A percentile compares a stretch with the other conserved stretches of the same genome.
These are phyloP conservation scores for Dicerorhinus sumatrensis DNA, from an alignment of 2,113 vertebrate genomes.

Conservation along the genomic window DNA sequence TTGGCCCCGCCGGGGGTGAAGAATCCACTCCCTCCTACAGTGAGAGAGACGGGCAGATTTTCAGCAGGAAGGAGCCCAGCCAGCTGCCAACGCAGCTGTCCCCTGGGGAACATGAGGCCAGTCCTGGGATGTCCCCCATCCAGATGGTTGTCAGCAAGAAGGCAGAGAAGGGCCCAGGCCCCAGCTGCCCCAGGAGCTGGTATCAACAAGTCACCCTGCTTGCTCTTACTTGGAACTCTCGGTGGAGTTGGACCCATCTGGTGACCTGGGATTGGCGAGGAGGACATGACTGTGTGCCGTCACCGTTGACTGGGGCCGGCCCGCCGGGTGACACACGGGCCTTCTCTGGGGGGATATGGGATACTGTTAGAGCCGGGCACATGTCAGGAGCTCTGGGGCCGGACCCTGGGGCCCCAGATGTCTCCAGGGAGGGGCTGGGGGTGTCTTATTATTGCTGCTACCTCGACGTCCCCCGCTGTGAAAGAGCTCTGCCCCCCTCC, in stretches of 20 bases:
- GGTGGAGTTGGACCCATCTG: background rate
- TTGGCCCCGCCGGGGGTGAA: fast-evolving
- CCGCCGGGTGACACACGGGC: fast-evolving
- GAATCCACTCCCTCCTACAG: background rate
- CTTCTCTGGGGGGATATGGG: background rate
- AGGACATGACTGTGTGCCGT: background rate
- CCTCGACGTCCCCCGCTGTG: fast-evolving
- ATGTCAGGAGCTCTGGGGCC: fast-evolving
- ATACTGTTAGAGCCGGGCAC: fast-evolving
- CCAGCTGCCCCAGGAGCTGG: fast-evolving
- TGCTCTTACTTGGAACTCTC: background rate
- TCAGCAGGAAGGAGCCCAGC: background rate
- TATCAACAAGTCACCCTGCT: fast-evolving
- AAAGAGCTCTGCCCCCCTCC: background rate
- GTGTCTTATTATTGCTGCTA: background rate
- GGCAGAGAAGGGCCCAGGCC: background rate
- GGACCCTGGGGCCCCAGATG: background rate
- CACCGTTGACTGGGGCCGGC: fast-evolving
- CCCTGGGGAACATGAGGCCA: fast-evolving
- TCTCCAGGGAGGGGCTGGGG: background rate
- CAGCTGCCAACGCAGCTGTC: fast-evolving
- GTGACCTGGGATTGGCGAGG: background rate
- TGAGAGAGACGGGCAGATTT: background rate
- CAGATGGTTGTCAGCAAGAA: fast-evolving
- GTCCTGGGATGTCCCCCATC: background rate